These are phyloP conservation scores for Megathymus violae DNA, from an alignment of 1,140 invertebrate genomes.

Conservation along the genomic window DNA sequence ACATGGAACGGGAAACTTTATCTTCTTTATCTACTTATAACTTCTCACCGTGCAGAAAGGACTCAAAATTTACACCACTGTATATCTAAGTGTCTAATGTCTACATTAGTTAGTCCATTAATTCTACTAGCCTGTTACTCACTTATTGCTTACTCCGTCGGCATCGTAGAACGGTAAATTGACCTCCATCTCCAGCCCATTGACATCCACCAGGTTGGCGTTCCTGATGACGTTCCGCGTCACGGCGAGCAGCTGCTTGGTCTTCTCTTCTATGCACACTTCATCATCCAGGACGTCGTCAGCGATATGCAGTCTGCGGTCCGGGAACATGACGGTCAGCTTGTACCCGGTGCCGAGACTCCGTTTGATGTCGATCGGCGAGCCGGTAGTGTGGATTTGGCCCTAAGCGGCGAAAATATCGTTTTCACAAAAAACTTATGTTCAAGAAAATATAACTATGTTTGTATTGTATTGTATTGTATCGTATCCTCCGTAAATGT, in stretches of 20 bases:
- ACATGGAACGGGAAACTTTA: too few relatives aligned
- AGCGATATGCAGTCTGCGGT: slow-evolving; percentile 35
- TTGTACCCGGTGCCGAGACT: slow-evolving; percentile 92
- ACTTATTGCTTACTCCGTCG: slow-evolving; percentile 83
- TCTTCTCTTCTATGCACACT: slow-evolving; percentile 56
- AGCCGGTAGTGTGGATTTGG: slow-evolving; percentile 85
- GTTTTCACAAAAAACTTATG: too few relatives aligned
- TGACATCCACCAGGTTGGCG: slow-evolving; percentile 70
- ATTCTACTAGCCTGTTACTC: too few relatives aligned
- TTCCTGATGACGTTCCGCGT: slow-evolving; percentile 79
- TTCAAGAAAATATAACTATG: too few relatives aligned
- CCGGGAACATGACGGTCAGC: slow-evolving; percentile 83
- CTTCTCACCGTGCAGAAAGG: too few relatives aligned
- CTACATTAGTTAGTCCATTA: too few relatives aligned
- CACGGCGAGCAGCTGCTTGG: slow-evolving; percentile 70
- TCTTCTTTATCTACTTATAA: too few relatives aligned
- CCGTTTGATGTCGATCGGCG: slow-evolving; percentile 88
- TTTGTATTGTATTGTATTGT: too few relatives aligned
- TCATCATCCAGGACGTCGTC: slow-evolving; percentile 44
- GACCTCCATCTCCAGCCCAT: slow-evolving; percentile 73
- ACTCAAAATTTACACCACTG: too few relatives aligned
- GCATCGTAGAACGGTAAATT: slow-evolving; percentile 82
- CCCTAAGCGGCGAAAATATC: too few relatives aligned
- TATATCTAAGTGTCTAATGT: too few relatives aligned
- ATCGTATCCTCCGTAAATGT: too few relatives aligned